Percentiles rank a stretch among this genome's conserved stretches.
Evolutionary conservation across 2,113 vertebrate genomes (phyloP).

Genomic region (Percopsis transmontana): DNA sequence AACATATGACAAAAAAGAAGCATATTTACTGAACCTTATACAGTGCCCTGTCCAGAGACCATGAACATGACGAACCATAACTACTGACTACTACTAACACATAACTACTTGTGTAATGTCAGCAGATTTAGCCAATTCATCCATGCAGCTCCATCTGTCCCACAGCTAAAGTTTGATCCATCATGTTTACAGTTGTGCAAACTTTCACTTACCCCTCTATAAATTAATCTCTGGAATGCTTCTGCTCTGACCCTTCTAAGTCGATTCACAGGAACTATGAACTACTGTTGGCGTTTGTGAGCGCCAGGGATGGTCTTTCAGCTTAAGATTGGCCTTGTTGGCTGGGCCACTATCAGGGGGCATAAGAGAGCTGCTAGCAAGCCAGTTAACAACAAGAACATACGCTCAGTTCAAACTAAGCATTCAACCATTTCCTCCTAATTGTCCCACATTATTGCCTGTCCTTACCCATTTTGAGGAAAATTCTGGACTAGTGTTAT

Average conservation of each 20-base stretch:
- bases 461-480: conserved; percentile 23
- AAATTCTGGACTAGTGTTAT: conserved; percentile 26
- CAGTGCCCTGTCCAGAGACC: no score
- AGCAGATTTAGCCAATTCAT: not conserved
- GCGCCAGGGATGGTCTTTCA: not conserved
- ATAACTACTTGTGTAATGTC: no score
- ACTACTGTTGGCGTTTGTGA: conserved; percentile 36
- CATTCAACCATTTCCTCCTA: conserved; percentile 41
- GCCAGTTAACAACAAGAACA: conserved; percentile 42
- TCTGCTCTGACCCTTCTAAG: conserved; percentile 52
- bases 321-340: no score
- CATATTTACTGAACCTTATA: no score
- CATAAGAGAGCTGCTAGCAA: conserved; percentile 58
- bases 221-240: conserved; percentile 58
- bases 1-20: no score
- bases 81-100: no score
- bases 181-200: conserved; percentile 48
- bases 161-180: conserved; percentile 7
- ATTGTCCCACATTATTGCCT: conserved; percentile 13
- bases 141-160: conserved; percentile 13
- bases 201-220: conserved; percentile 46
- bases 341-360: conserved; percentile 58
- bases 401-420: conserved; percentile 42
- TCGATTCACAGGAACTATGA: conserved; percentile 34
- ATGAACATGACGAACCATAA: no score